A percentile compares a stretch with the other conserved stretches of the same genome.
Evolutionary conservation across 92 coral and sea anemone species (phyloP).

Genomic region (Parazoanthus swiftii): DNA sequence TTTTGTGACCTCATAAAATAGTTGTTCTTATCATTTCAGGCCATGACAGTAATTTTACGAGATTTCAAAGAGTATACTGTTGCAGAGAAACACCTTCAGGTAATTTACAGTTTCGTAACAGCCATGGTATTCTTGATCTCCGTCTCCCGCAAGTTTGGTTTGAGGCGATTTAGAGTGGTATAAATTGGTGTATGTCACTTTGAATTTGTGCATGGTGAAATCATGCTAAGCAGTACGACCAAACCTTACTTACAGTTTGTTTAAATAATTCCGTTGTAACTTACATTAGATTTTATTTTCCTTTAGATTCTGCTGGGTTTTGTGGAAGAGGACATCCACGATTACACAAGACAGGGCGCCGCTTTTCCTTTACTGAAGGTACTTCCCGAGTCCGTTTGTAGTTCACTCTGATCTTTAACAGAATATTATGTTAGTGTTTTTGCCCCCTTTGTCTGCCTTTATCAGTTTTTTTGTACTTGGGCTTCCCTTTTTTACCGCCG

Average conservation of each 20-base stretch:
- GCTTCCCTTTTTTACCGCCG: too few species aligned
- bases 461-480: neutral
- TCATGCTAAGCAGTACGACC: neutral
- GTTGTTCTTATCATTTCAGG: conserved; percentile 49
- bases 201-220: neutral
- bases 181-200: neutral
- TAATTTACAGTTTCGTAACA: neutral
- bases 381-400: neutral
- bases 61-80: conserved; percentile 88
- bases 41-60: conserved; percentile 93
- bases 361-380: conserved; percentile 97
- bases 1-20: neutral
- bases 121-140: neutral
- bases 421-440: neutral
- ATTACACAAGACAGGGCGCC: conserved; percentile 84
- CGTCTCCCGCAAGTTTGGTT: neutral
- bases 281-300: neutral
- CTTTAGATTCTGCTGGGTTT: conserved; percentile 77
- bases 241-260: neutral
- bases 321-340: conserved; percentile 97
- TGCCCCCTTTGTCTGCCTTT: neutral
- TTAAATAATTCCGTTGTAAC: neutral
- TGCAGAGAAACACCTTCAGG: conserved; percentile 91
- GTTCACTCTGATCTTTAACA: too few species aligned
- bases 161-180: neutral